Conservation (phyloP, 1,140 invertebrate genomes). For the Drosophila erecta region DNA sequence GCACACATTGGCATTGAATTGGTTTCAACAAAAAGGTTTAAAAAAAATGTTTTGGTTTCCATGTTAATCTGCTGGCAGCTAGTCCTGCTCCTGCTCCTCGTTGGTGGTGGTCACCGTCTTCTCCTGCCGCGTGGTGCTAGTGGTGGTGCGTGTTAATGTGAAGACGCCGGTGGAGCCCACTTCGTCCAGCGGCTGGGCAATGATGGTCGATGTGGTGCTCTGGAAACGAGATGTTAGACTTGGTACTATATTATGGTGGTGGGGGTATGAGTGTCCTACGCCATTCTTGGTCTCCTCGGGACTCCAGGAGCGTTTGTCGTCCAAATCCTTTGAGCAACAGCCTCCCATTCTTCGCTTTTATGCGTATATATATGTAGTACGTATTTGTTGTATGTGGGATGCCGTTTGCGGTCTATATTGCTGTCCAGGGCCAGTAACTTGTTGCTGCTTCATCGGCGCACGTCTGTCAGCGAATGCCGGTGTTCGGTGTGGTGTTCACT, state of each 20-base stretch:
- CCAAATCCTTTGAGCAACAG: slow-evolving; percentile 79
- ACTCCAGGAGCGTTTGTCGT: slow-evolving; percentile 79
- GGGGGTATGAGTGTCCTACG: slow-evolving; percentile 34
- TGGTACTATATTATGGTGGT: neutral
- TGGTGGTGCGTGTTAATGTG: slow-evolving; percentile 61
- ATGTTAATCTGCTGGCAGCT: neutral
- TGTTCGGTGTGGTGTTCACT: slow-evolving; percentile 30
- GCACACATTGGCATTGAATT: slow-evolving; percentile 22
- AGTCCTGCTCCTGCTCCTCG: slow-evolving; percentile 21
- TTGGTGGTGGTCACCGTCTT: slow-evolving; percentile 45
- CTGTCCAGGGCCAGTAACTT: slow-evolving; percentile 6
- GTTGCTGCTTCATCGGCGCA: slow-evolving; percentile 58
- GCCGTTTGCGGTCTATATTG: neutral
- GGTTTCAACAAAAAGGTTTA: slow-evolving; percentile 1
- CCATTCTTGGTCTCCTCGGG: slow-evolving; percentile 79
- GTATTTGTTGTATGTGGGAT: neutral
- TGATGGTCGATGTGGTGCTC: slow-evolving; percentile 81
- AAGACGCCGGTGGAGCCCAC: slow-evolving; percentile 74
- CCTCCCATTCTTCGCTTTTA: slow-evolving; percentile 52
- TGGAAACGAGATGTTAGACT: slow-evolving; percentile 7
- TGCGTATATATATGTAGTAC: neutral
- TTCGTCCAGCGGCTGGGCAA: slow-evolving; percentile 74
- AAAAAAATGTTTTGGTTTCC: slow-evolving; percentile 2
- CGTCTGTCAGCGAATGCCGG: slow-evolving; percentile 67
- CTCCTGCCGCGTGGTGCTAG: slow-evolving; percentile 44